These are phyloP conservation scores for Paguma larvata DNA, from an alignment of 2,797 vertebrate genomes.

Conservation along the genomic window DNA sequence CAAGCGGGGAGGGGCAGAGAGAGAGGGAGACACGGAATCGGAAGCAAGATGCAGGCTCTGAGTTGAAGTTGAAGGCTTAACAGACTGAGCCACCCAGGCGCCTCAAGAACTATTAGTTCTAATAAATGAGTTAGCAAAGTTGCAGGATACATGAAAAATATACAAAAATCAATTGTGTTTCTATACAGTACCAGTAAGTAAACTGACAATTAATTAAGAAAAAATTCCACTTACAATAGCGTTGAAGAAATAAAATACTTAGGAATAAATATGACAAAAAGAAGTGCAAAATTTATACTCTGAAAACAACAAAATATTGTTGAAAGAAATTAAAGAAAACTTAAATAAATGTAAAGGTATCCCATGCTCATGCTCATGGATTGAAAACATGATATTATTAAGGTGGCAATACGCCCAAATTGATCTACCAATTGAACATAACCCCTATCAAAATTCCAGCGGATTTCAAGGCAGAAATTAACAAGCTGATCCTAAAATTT, in stretches of 20 bases:
- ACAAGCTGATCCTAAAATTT: not conserved
- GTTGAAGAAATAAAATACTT: not conserved
- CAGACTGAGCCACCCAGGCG: too few relatives aligned
- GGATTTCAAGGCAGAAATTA: not conserved
- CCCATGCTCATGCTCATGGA: not conserved
- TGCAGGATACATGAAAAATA: not conserved
- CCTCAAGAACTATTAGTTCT: not conserved
- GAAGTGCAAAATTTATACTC: not conserved
- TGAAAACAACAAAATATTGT: not conserved
- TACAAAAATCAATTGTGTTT: not conserved
- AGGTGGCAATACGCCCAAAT: not conserved
- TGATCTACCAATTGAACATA: not conserved
- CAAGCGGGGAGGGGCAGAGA: too few relatives aligned
- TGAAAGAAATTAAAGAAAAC: not conserved
- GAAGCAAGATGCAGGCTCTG: too few relatives aligned
- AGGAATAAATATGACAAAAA: not conserved
- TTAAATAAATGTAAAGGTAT: not conserved
- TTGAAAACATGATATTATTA: constrained; percentile 2
- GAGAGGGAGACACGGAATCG: too few relatives aligned
- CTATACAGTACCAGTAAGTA: not conserved
- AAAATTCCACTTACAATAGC: not conserved
- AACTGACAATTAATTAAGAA: not conserved
- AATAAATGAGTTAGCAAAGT: not conserved
- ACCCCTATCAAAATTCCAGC: not conserved
- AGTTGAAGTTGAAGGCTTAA: too few relatives aligned